Evolutionary conservation across 2,113 vertebrate genomes (phyloP).

Genomic region (Bubo bubo): DNA sequence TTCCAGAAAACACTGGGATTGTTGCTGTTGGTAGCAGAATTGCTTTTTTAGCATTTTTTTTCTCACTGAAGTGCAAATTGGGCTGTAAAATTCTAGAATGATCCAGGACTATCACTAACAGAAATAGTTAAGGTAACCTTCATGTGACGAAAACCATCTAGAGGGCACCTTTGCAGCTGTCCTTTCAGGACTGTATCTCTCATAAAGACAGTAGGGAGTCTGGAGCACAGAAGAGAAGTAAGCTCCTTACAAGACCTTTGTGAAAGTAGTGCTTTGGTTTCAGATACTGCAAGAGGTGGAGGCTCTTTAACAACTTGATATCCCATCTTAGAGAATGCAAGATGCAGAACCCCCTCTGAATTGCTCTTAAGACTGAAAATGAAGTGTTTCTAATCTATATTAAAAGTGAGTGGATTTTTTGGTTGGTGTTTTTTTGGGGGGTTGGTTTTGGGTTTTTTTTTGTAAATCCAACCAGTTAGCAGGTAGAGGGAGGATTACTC

Average conservation of each 20-base stretch:
- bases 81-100: not conserved
- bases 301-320: not conserved
- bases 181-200: not conserved
- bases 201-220: not conserved
- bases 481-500: not conserved
- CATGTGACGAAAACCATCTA: fast-evolving
- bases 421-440: not conserved
- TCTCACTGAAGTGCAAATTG: not conserved
- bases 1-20: not conserved
- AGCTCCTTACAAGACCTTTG: not conserved
- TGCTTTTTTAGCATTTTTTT: not conserved
- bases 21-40: not conserved
- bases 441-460: not conserved
- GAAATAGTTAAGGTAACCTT: not conserved
- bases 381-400: not conserved
- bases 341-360: not conserved
- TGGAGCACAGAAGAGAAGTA: not conserved
- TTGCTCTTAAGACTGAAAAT: not conserved
- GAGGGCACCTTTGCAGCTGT: not conserved
- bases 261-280: not conserved
- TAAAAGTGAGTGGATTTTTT: not conserved
- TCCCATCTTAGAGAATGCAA: not conserved
- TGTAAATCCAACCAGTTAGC: not conserved
- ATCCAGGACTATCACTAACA: not conserved
- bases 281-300: not conserved